Percentiles rank a stretch among this genome's conserved stretches.
Evolutionary conservation across 2,113 vertebrate genomes (phyloP).

Genomic region (Misgurnus anguillicaudatus): DNA sequence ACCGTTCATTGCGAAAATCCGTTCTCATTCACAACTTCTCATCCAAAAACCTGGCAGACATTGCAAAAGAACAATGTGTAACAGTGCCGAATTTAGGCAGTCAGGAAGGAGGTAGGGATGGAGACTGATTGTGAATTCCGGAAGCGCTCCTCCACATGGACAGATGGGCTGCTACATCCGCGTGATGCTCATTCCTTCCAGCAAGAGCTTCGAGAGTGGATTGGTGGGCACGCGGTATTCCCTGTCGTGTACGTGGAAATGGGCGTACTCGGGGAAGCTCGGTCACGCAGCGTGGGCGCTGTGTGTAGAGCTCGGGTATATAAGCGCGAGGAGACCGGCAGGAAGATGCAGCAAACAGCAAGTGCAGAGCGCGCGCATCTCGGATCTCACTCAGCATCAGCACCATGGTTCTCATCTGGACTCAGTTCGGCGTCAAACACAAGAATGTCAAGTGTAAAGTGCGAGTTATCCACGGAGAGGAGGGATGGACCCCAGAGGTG

Average conservation of each 20-base stretch:
- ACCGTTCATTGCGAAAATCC: background rate
- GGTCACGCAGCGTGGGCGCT: constrained; percentile 69
- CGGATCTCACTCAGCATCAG: constrained; percentile 7
- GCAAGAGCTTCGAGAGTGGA: constrained; percentile 58
- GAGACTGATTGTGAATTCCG: constrained; percentile 69
- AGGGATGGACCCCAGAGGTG: constrained; percentile 74
- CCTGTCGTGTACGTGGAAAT: constrained; percentile 59
- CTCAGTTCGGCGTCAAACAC: constrained; percentile 77
- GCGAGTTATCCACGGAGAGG: constrained; percentile 75
- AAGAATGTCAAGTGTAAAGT: constrained; percentile 81
- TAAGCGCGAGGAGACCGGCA: constrained; percentile 46
- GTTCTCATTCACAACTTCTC: background rate
- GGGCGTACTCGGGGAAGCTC: constrained; percentile 74
- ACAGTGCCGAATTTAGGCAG: constrained; percentile 37
- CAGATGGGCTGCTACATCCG: constrained; percentile 69
- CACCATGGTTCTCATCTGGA: constrained; percentile 80
- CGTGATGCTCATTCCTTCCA: constrained; percentile 58
- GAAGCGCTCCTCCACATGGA: constrained; percentile 72
- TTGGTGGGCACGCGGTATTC: constrained; percentile 67
- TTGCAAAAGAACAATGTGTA: constrained; percentile 26
- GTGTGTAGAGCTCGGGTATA: constrained; percentile 59
- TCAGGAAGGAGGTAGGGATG: constrained; percentile 12
- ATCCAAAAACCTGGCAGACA: background rate
- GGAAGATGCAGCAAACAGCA: constrained; percentile 48
- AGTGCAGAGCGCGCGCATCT: constrained; percentile 15